Evolutionary conservation across 2,113 vertebrate species (phyloP), one percentile per base, ranked within the genome.

Genomic region (Pygoscelis adeliae): DNA sequence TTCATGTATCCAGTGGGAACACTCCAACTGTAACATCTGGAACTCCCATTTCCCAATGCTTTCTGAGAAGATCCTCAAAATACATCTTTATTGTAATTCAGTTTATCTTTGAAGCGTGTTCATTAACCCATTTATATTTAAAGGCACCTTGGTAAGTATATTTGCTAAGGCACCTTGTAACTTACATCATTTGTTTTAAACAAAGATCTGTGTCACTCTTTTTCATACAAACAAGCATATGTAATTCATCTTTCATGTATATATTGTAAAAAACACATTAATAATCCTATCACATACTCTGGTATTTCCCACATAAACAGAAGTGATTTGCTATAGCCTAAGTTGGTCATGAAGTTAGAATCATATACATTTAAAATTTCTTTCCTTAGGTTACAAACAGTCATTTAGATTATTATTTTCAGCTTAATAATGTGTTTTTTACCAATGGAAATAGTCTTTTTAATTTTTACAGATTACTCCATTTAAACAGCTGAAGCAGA

Each of bases 201-300:
- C 21, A 49, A 84, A 77, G 42, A 74, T 93, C 73, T 79, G 26
- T 53, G 30, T 83, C 88, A 34, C 21, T 77, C 67, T 87, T 90
- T 79, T 89, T 89, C 55, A 40, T 72, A 67, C 38, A 72, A 70
- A 50, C 36, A 83, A 77, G 16, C 15, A 73, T 49, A 34, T 9
- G 16, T 78, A 73, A 67, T 84, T 90, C 10, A 84, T 89, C 70
- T 80, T 74, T 88, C 78, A 59, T 29, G 42, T 90, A 87, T 88
- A 49, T 80, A 29, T 53, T 36, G 73, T 91, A 89, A 96, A 87
- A 62, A 93, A 94, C 42, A n/a, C 59, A 66, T 93, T 67, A 90
- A 90, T 92, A 83, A 86, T 62, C 47, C 63, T 86, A 32, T 87
- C 61, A 46, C 19, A 61, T 72, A 29, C n/a, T 66, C 30, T 78